These are phyloP conservation scores for Melipona beecheii DNA, from an alignment of 2,888 invertebrate genomes.

Conservation along the genomic window DNA sequence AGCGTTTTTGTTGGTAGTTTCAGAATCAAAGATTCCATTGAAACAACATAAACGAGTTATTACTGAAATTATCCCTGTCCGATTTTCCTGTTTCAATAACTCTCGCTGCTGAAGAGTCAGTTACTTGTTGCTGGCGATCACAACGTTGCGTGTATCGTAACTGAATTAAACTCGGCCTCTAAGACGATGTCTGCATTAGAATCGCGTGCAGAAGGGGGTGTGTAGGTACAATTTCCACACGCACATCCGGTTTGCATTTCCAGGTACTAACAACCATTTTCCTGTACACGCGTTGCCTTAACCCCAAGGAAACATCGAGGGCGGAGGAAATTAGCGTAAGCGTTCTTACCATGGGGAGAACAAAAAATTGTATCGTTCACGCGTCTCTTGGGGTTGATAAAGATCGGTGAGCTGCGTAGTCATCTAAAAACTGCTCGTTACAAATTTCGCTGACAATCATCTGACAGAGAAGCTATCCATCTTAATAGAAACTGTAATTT, in stretches of 20 bases:
- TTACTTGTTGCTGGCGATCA: conserved; percentile 45
- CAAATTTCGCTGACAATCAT: not conserved
- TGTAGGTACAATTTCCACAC: conserved; percentile 70
- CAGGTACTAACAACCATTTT: conserved; percentile 72
- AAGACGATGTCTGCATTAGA: conserved; percentile 61
- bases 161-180: conserved; percentile 55
- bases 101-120: not conserved
- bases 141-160: conserved; percentile 51
- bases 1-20: not conserved
- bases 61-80: not conserved
- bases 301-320: conserved; percentile 60
- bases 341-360: conserved; percentile 8
- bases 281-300: conserved; percentile 73
- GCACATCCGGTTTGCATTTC: conserved; percentile 77
- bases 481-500: not conserved
- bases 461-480: not conserved
- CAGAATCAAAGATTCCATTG: no score
- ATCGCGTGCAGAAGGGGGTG: conserved; percentile 56
- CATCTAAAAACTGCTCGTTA: not conserved
- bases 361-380: conserved; percentile 7
- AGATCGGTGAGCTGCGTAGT: not conserved
- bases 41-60: no score
- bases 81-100: not conserved
- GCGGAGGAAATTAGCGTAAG: conserved; percentile 55
- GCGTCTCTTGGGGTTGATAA: not conserved